Base-by-base conservation (phyloP, 2,113 vertebrate genomes). In the Marmota monax region DNA sequence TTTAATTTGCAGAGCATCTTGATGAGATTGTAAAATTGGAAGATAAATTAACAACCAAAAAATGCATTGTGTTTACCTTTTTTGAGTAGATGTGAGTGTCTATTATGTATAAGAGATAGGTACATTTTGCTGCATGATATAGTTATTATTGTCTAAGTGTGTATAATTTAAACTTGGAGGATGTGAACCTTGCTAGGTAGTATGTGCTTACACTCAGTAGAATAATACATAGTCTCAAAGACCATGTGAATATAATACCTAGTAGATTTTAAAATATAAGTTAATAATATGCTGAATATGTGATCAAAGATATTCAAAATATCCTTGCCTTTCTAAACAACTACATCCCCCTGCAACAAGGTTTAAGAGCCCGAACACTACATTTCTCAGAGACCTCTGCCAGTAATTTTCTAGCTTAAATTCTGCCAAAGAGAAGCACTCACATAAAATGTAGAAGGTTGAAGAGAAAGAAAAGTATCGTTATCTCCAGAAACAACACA, bases 251-350 rank as follows among this genome's bases (percentile, higher is more conserved):
- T 79, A 45, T 32, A 58, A 77, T 37, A 90, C 14, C 20, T 74
- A 82, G 29, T 77, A 63, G n/a, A 78, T 73, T 77, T 89, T 48
- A 88, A 70, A 91, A 79, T 17, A 73, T 6, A 45, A 34, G 65
- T 42, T 87, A 58, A 69, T 42, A 25, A 32, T 22, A 27, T 53
- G 7, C 51, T 86, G 12, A 87, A 84, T 70, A 65, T 58, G 42
- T 91, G 65, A 74, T 51, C 65, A 74, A 91, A 91, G 34, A 72
- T 84, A 67, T 29, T 78, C 32, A 72, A 34, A 10, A 65, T 20
- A 90, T 56, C 61, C 34, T 90, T 96, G 76, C 7, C n/a, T 32
- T 90, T 80, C 39, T 87, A 77, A 83, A 76, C 9, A 84, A 87
- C 7, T 82, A 78, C 23, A 72, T 7, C 65, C 32, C 12, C 20